Evolutionary conservation across 2,888 invertebrate genomes (phyloP).

Genomic region (Elegia similella): DNA sequence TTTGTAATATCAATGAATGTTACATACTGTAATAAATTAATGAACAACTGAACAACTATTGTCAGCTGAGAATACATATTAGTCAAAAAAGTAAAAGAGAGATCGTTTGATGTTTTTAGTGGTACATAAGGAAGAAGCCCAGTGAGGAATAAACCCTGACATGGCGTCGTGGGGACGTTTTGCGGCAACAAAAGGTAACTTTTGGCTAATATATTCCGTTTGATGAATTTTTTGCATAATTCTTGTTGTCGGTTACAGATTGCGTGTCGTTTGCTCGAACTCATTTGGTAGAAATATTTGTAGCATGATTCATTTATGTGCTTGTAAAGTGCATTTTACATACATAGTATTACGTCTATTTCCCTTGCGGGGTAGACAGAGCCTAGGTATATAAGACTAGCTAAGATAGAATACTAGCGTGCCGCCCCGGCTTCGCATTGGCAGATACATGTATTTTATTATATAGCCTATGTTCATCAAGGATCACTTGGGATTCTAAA

Average conservation of each 20-base stretch:
- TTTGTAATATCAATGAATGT: slow-evolving; percentile 71
- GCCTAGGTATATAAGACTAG: no score
- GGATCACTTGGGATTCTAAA: no score
- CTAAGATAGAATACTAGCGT: background rate
- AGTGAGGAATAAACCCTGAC: background rate
- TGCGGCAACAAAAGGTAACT: slow-evolving; percentile 5
- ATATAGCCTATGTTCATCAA: no score
- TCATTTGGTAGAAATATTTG: background rate
- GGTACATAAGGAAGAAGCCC: background rate
- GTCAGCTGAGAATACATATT: no score
- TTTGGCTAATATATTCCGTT: slow-evolving; percentile 6
- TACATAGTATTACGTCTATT: no score
- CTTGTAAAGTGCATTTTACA: no score
- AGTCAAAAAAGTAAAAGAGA: no score
- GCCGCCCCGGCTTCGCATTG: no score
- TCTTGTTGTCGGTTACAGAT: background rate
- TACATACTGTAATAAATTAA: slow-evolving; percentile 72
- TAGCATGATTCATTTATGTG: background rate
- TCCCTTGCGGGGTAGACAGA: no score
- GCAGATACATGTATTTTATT: no score
- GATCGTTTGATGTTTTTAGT: no score
- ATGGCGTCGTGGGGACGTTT: background rate
- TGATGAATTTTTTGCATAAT: background rate
- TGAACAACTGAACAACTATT: no score
- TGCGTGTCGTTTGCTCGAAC: background rate